Base-by-base conservation (phyloP, 2,888 invertebrate genomes). In the Agriopis leucophaearia region DNA sequence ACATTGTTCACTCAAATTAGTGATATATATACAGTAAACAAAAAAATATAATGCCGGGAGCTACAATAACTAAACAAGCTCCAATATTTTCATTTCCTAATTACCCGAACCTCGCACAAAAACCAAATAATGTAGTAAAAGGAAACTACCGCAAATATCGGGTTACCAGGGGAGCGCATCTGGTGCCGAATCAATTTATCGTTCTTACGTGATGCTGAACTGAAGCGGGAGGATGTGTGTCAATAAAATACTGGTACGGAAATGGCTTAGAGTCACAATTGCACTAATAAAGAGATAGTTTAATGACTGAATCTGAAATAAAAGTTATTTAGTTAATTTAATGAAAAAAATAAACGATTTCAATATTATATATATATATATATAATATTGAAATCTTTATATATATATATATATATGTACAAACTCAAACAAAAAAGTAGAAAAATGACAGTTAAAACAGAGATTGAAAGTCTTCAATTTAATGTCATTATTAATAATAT, bases 101-200 rank as follows among this genome's bases (percentile, higher is more conserved):
- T 66, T 66, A 66, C 61, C 55, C 18, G 36, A 18, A 52, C 54
- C 47, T 52, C 60, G 6, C 36, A 52, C 64, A 61, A 64, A 64
- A 67, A 67, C 52, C 45, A 64, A 81, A 80, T 81, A 80, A 80
- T 81, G 80, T 79, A 75, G 78, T 80, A 71, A 74, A n/a, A 69
- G 72, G 72, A 73, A 68, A 69, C 78, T 80, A 75, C 74, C 75
- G 48, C 78, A 75, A 79, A 84, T 82, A 81, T 80, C 75, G 79
- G 80, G 79, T 78, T 77, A 78, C 74, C 78, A 71, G 73, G 15
- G 71, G 79, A 72, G 79, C 81, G 74, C 86, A 86, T 83, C 83
- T 84, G 86, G 79, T 79, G 76, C 82, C 77, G 71, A 84, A 84
- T 85, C 85, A 84, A 86, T 85, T 86, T 85, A 86, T 86, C 75